phyloP scores from a whole-genome alignment of 2,113 vertebrate genomes.

The Calidris pugnax region DNA sequence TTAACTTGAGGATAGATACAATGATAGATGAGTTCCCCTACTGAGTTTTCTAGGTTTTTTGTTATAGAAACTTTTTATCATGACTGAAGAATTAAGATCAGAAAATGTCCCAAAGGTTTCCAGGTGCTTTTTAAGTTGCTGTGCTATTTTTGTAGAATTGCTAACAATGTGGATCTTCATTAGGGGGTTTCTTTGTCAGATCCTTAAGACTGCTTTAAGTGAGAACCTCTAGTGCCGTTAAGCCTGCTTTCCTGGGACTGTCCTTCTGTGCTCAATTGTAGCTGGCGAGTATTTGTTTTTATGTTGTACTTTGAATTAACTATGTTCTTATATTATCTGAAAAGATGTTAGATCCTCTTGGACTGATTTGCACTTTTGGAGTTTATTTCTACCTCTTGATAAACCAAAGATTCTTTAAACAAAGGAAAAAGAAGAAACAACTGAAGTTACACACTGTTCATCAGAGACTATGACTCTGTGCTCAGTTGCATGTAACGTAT shows the following conservation, averaged over 20 bases:
- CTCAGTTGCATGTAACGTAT: neutral
- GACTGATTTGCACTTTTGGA: neutral
- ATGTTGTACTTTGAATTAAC: neutral
- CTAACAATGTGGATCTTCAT: neutral
- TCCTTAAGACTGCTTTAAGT: neutral
- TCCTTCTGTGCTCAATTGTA: neutral
- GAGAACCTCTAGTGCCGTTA: neutral
- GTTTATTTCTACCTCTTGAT: neutral
- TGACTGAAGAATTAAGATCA: slow-evolving; percentile 38
- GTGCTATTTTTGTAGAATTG: neutral
- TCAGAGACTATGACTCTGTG: neutral
- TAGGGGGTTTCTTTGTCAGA: neutral
- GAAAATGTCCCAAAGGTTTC: slow-evolving; percentile 33
- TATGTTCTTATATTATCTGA: neutral
- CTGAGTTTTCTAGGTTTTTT: slow-evolving; percentile 9
- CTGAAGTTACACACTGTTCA: neutral
- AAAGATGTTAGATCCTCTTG: neutral
- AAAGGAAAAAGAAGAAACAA: neutral
- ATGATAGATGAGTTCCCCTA: slow-evolving; percentile 67
- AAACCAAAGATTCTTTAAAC: neutral
- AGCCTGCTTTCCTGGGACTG: neutral
- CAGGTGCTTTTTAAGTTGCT: neutral
- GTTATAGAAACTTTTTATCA: slow-evolving; percentile 3
- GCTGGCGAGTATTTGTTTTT: neutral
- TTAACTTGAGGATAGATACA: slow-evolving; percentile 64